A percentile compares a stretch with the other conserved stretches of the same genome.
These are phyloP conservation scores for Nomada hirtipes DNA, from an alignment of 2,888 invertebrate species.

Conservation along the genomic window DNA sequence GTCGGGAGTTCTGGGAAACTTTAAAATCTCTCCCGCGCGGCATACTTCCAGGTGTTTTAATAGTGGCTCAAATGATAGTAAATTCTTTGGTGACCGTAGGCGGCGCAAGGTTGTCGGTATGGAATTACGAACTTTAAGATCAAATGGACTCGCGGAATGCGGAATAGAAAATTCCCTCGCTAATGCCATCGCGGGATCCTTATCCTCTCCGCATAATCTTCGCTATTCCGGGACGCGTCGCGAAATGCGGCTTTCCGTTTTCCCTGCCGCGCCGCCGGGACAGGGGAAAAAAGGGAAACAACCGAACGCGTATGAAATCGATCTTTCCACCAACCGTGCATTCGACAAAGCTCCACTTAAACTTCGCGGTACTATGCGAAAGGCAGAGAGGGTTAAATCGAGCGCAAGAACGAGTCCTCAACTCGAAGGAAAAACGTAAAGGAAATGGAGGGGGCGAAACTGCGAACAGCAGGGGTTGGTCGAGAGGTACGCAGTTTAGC, in stretches of 20 bases:
- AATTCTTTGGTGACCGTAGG: conserved; percentile 64
- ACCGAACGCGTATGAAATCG: conserved; percentile 64
- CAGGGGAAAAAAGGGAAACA: conserved; percentile 52
- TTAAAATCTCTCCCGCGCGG: conserved; percentile 3
- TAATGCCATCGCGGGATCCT: conserved; percentile 72
- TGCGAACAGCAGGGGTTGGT: conserved; percentile 22
- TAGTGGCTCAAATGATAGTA: conserved; percentile 18
- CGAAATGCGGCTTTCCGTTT: conserved; percentile 48
- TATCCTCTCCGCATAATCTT: conserved; percentile 68
- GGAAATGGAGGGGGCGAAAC: conserved; percentile 9
- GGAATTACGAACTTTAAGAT: conserved; percentile 77
- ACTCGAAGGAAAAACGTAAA: neutral
- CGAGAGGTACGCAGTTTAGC: conserved; percentile 33
- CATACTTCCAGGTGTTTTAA: neutral
- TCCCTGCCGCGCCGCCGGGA: conserved; percentile 18
- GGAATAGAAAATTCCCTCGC: conserved; percentile 79
- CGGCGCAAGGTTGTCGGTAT: conserved; percentile 57
- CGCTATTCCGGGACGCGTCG: conserved; percentile 57
- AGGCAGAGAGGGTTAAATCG: neutral
- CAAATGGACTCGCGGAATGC: conserved; percentile 78
- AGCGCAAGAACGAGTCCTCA: neutral
- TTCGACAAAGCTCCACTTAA: neutral
- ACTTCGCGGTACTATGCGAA: conserved; percentile 7
- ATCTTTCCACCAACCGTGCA: conserved; percentile 13
- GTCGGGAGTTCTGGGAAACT: neutral